phyloP scores from a whole-genome alignment of 1,140 invertebrate species.

The Polypedilum vanderplanki region DNA sequence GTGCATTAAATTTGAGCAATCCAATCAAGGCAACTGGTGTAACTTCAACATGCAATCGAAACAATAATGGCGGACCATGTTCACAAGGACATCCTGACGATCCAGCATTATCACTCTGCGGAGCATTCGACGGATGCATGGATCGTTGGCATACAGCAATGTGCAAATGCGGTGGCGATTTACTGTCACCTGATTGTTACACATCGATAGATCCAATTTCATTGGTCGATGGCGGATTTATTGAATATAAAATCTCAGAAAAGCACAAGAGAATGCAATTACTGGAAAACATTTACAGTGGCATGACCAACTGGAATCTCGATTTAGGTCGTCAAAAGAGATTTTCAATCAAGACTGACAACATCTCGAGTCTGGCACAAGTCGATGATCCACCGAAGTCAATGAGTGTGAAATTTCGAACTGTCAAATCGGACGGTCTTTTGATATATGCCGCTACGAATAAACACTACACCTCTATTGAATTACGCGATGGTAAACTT shows the following conservation, averaged over 20 bases:
- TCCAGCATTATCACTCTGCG: constrained; percentile 51
- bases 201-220: constrained; percentile 70
- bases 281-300: constrained; percentile 65
- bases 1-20: constrained; percentile 67
- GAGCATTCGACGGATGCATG: constrained; percentile 60
- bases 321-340: constrained; percentile 32
- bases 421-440: constrained; percentile 65
- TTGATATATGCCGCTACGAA: constrained; percentile 77
- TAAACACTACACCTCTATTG: constrained; percentile 77
- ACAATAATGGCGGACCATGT: constrained; percentile 54
- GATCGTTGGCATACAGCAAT: constrained; percentile 72
- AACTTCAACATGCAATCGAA: constrained; percentile 64
- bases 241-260: constrained; percentile 75
- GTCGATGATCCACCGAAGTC: constrained; percentile 54
- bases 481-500: constrained; percentile 63
- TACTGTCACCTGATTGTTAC: constrained; percentile 71
- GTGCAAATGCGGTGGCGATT: constrained; percentile 60
- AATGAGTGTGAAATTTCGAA: constrained; percentile 75
- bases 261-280: constrained; percentile 79
- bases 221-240: constrained; percentile 63
- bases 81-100: constrained; percentile 44
- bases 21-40: constrained; percentile 65
- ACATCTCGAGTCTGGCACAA: constrained; percentile 38
- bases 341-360: constrained; percentile 30
- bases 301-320: constrained; percentile 58